Conservation (phyloP, 2,113 vertebrate genomes). For the Toxostoma redivivum region DNA sequence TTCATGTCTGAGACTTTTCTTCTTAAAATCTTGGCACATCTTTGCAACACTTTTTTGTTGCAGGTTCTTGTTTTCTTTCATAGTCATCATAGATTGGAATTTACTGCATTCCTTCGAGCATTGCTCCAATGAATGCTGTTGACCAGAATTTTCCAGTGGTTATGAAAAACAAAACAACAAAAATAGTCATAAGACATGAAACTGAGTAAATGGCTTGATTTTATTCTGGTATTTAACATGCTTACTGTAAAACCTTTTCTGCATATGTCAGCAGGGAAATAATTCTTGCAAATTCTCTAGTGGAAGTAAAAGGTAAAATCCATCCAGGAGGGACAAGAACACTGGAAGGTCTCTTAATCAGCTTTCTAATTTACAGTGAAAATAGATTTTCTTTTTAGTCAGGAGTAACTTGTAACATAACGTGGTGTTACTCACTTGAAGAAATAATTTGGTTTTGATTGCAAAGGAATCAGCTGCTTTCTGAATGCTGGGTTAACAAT, state of each 20-base stretch:
- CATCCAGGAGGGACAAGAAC: neutral
- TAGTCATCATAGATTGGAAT: neutral
- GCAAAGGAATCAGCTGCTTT: neutral
- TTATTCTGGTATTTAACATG: neutral
- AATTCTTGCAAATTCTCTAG: neutral
- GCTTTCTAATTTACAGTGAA: neutral
- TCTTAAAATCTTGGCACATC: neutral
- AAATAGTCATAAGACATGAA: neutral
- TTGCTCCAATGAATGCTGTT: neutral
- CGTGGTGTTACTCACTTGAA: neutral
- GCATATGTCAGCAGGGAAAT: neutral
- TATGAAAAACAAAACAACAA: neutral
- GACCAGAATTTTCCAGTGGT: neutral
- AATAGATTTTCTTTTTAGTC: neutral
- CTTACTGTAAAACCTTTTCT: neutral
- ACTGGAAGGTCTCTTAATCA: neutral
- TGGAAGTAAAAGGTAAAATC: neutral
- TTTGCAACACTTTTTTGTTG: neutral
- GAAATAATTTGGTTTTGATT: neutral
- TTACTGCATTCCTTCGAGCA: neutral
- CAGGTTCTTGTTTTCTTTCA: neutral
- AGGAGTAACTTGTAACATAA: constrained; percentile 11
- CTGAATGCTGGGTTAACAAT: neutral
- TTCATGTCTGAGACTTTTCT: neutral
- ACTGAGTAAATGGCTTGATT: neutral